Percentiles rank a stretch among this genome's conserved stretches.
Evolutionary conservation across 2,888 invertebrate species (phyloP).

Genomic region (Nephrotoma flavescens): DNA sequence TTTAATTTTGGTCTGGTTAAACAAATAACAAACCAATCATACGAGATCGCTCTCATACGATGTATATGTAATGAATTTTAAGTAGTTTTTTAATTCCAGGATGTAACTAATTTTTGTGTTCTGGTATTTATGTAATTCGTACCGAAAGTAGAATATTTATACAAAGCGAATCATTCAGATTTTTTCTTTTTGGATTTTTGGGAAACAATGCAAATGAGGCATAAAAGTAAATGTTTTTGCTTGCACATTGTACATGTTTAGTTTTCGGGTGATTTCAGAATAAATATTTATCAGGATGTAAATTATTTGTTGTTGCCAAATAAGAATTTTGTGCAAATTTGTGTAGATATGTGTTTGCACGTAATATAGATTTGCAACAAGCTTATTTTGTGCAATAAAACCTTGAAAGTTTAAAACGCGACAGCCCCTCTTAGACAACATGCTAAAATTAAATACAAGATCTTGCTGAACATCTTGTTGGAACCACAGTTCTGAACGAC

Average conservation of each 20-base stretch:
- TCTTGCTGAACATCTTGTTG: too few relatives aligned
- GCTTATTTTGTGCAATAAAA: too few relatives aligned
- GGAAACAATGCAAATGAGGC: neutral
- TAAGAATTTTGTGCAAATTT: too few relatives aligned
- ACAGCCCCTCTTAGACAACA: too few relatives aligned
- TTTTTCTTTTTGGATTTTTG: neutral
- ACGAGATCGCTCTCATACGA: neutral
- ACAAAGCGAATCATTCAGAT: neutral
- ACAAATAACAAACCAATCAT: neutral
- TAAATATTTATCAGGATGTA: neutral
- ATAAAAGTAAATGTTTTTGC: neutral
- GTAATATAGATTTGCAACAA: too few relatives aligned
- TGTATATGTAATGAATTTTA: neutral
- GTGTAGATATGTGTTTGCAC: too few relatives aligned
- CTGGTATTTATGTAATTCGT: neutral
- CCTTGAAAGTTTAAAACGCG: too few relatives aligned
- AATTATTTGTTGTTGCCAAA: too few relatives aligned
- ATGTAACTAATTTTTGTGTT: neutral
- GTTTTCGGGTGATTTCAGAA: neutral
- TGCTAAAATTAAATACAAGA: too few relatives aligned
- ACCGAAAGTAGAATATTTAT: neutral
- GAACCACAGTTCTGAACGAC: too few relatives aligned
- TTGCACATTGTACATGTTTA: neutral
- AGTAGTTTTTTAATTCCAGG: neutral
- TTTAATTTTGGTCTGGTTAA: neutral